A percentile compares a stretch with the other conserved stretches of the same genome.
These are phyloP conservation scores for Phenacoccus solenopsis DNA, from an alignment of 1,140 invertebrate species.

Conservation along the genomic window DNA sequence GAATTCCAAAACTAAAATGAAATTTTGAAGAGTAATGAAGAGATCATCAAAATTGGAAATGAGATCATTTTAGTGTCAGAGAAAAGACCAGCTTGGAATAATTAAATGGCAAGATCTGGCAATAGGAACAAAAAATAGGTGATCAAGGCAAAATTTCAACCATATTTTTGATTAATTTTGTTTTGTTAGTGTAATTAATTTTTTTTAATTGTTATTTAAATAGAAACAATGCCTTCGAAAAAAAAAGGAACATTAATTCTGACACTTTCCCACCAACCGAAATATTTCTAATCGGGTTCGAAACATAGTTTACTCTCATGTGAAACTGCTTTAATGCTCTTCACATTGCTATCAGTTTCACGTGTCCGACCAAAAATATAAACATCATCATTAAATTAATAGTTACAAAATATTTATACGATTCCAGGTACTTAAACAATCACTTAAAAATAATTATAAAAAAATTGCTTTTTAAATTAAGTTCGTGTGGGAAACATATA, in stretches of 20 bases:
- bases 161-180: no score
- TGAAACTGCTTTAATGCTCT: not conserved
- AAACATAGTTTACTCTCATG: no score
- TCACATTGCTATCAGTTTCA: not conserved
- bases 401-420: not conserved
- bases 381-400: not conserved
- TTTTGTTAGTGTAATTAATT: no score
- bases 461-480: not conserved
- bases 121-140: not conserved
- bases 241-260: not conserved
- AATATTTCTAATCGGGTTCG: no score
- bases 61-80: not conserved
- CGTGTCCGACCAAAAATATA: not conserved
- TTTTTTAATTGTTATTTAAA: no score
- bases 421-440: not conserved
- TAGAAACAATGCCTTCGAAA: no score
- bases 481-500: not conserved
- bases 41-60: not conserved
- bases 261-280: no score
- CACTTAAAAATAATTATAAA: not conserved
- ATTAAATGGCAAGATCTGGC: not conserved
- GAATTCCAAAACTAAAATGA: no score
- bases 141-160: not conserved
- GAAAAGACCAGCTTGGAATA: not conserved
- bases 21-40: not conserved